phyloP scores from a whole-genome alignment of 92 coral and sea anemone genomes.

The Ricordea florida region DNA sequence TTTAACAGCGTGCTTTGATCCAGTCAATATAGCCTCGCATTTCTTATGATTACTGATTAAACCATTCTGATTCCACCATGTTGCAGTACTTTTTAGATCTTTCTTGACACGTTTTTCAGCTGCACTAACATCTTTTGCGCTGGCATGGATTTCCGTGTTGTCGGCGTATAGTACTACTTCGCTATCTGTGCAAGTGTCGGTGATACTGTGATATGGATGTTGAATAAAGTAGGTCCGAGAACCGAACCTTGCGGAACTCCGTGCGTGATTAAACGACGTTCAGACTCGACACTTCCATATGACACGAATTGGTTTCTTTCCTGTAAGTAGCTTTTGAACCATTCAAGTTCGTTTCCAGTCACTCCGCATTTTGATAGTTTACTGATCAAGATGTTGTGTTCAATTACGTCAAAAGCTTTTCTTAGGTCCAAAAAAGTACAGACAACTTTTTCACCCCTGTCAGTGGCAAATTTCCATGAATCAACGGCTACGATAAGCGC shows the following conservation, averaged over 20 bases:
- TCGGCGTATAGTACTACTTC: conserved; percentile 48
- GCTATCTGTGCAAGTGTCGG: conserved; percentile 26
- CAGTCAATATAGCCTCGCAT: conserved; percentile 42
- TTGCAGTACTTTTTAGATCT: not conserved
- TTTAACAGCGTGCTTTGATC: conserved; percentile 28
- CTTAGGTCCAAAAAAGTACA: not conserved
- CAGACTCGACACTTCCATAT: conserved; percentile 25
- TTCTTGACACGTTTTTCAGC: conserved; percentile 23
- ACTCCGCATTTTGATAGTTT: conserved; percentile 30
- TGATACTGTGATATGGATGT: conserved; percentile 50
- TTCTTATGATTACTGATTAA: conserved; percentile 37
- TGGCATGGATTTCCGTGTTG: conserved; percentile 44
- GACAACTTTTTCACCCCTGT: too few relatives aligned
- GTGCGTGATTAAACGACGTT: conserved; percentile 36
- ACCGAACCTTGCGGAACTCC: conserved; percentile 57
- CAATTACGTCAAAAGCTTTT: not conserved
- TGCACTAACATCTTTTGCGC: conserved; percentile 24
- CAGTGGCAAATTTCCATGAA: too few relatives aligned
- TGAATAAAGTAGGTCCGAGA: conserved; percentile 58
- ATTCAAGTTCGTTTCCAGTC: conserved; percentile 32
- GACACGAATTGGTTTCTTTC: conserved; percentile 28
- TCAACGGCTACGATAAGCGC: too few relatives aligned
- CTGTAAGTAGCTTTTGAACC: conserved; percentile 49
- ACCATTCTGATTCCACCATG: conserved; percentile 25
- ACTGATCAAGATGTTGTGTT: not conserved